Evolutionary conservation across 1,140 invertebrate species (phyloP).

Genomic region (Drosophila triauraria): DNA sequence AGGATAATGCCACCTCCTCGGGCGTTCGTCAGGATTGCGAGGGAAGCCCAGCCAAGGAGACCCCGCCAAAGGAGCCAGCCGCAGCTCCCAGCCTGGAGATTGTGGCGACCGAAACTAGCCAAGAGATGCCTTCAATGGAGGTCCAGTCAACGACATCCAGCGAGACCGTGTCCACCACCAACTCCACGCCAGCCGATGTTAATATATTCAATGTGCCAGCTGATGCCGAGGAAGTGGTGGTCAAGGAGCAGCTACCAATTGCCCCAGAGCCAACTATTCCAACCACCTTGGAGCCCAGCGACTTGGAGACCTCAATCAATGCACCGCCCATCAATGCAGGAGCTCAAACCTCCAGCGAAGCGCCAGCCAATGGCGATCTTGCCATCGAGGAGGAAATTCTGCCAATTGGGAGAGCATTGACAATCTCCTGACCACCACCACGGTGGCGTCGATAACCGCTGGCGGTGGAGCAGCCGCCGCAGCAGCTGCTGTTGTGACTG

Average conservation of each 20-base stretch:
- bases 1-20: slow-evolving; percentile 42
- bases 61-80: background rate
- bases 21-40: slow-evolving; percentile 25
- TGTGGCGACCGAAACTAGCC: slow-evolving; percentile 26
- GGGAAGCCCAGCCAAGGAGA: background rate
- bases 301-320: slow-evolving; percentile 24
- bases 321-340: slow-evolving; percentile 6
- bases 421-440: slow-evolving; percentile 82
- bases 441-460: slow-evolving; percentile 61
- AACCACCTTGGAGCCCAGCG: slow-evolving; percentile 22
- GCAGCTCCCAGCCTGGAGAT: slow-evolving; percentile 24
- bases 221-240: slow-evolving; percentile 49
- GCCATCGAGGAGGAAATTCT: slow-evolving; percentile 56
- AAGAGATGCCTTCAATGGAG: slow-evolving; percentile 33
- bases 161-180: slow-evolving; percentile 13
- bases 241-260: slow-evolving; percentile 1
- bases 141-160: background rate
- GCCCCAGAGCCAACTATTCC: slow-evolving; percentile 8
- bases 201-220: slow-evolving; percentile 78
- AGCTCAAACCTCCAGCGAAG: slow-evolving; percentile 16
- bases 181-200: slow-evolving; percentile 58
- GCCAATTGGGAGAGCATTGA: slow-evolving; percentile 84
- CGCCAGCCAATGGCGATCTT: slow-evolving; percentile 40
- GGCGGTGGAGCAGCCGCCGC: slow-evolving; percentile 73
- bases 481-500: slow-evolving; percentile 69